Evolutionary conservation across 2,797 vertebrate species (phyloP).

Genomic region (Pagetopsis macropterus): DNA sequence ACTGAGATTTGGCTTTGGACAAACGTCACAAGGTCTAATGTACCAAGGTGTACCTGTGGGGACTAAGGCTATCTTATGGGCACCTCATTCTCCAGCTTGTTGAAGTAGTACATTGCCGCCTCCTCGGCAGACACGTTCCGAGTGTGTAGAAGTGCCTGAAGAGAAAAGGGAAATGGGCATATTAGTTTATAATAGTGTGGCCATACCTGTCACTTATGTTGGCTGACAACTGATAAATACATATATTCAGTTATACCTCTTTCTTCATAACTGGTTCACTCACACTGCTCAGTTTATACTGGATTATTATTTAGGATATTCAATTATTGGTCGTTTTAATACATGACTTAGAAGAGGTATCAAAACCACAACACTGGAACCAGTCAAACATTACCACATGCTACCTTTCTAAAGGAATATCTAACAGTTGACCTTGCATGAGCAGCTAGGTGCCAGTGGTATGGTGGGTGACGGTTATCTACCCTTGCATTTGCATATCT

Average conservation of each 20-base stretch:
- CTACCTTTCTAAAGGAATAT: too few relatives aligned
- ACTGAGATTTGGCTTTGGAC: constrained; percentile 70
- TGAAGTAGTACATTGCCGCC: constrained; percentile 90
- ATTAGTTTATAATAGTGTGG: neutral
- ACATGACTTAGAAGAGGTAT: neutral
- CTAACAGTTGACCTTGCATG: too few relatives aligned
- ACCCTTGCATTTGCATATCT: too few relatives aligned
- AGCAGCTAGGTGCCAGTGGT: too few relatives aligned
- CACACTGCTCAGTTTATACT: neutral
- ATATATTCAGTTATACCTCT: neutral
- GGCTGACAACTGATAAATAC: neutral
- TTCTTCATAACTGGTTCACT: neutral
- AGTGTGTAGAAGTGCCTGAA: constrained; percentile 86
- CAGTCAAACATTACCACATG: neutral
- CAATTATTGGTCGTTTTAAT: neutral
- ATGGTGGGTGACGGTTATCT: too few relatives aligned
- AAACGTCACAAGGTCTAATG: constrained; percentile 59
- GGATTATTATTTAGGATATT: neutral
- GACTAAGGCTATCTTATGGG: constrained; percentile 79
- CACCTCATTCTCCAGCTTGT: constrained; percentile 90
- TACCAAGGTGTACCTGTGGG: constrained; percentile 73
- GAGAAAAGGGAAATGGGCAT: neutral
- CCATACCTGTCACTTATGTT: neutral
- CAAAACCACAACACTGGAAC: neutral
- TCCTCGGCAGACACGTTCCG: constrained; percentile 88